Conservation (phyloP, 1,140 invertebrate genomes). For the Tetragonula clypearis region DNA sequence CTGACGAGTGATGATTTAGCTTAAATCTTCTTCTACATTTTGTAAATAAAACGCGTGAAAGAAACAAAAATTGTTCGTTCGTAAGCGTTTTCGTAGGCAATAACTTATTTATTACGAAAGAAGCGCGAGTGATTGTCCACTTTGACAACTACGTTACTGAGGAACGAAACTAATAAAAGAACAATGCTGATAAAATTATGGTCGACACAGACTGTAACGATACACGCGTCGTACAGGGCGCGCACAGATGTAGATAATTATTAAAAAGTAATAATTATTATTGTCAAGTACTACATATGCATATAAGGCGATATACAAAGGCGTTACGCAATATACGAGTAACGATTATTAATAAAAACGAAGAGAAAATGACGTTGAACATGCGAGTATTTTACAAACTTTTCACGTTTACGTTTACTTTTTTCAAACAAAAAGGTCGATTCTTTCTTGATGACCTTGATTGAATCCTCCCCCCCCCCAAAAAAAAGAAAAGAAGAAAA, state of each 20-base stretch:
- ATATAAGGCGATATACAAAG: constrained; percentile 67
- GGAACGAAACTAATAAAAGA: constrained; percentile 46
- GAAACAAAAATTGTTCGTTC: constrained; percentile 38
- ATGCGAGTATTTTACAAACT: constrained; percentile 30
- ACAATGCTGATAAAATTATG: constrained; percentile 23
- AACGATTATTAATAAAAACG: constrained; percentile 76
- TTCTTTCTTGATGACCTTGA: no score
- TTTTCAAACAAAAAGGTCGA: not conserved
- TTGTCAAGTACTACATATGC: constrained; percentile 77
- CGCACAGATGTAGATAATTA: constrained; percentile 80
- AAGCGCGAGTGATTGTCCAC: constrained; percentile 51
- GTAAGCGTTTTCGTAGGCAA: constrained; percentile 77
- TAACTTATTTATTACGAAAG: constrained; percentile 79
- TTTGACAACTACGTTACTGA: constrained; percentile 41
- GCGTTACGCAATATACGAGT: constrained; percentile 79
- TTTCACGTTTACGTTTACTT: not conserved
- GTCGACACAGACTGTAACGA: constrained; percentile 33
- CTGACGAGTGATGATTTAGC: constrained; percentile 71
- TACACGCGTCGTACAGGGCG: constrained; percentile 56
- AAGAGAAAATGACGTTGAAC: constrained; percentile 71
- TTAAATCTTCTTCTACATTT: constrained; percentile 60
- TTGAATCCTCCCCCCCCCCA: no score
- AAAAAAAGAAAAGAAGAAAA: no score
- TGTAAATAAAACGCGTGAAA: constrained; percentile 76
- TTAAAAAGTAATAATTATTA: constrained; percentile 78